These are phyloP conservation scores for Pseudorasbora parva DNA, from an alignment of 2,113 vertebrate species.

Conservation along the genomic window DNA sequence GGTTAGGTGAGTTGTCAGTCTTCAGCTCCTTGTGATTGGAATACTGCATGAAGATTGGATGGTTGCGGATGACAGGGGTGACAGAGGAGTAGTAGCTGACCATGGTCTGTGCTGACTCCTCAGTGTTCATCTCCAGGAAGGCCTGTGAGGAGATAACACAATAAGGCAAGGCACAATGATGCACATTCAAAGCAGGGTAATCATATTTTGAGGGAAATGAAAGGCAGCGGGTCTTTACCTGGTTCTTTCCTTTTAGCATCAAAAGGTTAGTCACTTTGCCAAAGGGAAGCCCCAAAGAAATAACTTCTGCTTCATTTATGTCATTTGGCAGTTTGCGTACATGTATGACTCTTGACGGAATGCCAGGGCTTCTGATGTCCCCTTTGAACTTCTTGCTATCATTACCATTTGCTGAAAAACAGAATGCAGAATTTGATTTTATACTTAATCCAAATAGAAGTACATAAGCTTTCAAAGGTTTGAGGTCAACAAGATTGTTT, in stretches of 20 bases:
- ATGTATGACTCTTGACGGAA: conserved; percentile 93
- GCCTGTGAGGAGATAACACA: conserved; percentile 73
- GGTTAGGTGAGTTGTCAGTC: conserved; percentile 94
- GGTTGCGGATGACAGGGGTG: conserved; percentile 88
- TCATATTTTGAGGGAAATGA: not conserved
- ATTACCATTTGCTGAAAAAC: conserved; percentile 91
- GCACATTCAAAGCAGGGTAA: not conserved
- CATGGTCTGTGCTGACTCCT: conserved; percentile 97
- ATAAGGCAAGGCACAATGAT: conserved; percentile 3
- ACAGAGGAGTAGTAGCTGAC: conserved; percentile 96
- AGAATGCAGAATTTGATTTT: conserved; percentile 60
- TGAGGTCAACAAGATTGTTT: not conserved
- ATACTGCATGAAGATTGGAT: conserved; percentile 95
- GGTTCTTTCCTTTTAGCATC: conserved; percentile 98
- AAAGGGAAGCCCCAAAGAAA: conserved; percentile 93
- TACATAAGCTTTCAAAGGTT: not conserved
- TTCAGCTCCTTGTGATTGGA: conserved; percentile 98
- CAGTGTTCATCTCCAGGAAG: conserved; percentile 93
- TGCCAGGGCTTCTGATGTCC: conserved; percentile 85
- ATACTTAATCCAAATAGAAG: conserved; percentile 45
- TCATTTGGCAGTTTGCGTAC: conserved; percentile 92
- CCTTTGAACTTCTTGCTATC: conserved; percentile 99
- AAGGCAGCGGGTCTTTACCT: conserved; percentile 76
- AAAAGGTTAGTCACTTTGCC: conserved; percentile 97
- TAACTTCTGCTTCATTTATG: conserved; percentile 95